Evolutionary conservation across 2,797 vertebrate genomes (phyloP).

Genomic region (Taeniopygia guttata): DNA sequence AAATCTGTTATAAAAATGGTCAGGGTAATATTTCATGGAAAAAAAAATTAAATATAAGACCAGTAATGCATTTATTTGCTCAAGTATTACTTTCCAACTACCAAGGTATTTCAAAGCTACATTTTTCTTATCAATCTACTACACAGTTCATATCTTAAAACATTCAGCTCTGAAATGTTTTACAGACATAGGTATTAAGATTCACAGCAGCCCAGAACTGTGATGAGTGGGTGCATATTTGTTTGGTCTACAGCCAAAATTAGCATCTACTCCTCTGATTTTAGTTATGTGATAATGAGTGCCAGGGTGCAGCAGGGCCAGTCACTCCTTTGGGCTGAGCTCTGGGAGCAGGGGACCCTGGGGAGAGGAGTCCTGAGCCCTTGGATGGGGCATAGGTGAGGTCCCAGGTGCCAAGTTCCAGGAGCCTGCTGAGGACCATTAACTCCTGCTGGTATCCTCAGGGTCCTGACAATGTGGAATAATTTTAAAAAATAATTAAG

Average conservation of each 20-base stretch:
- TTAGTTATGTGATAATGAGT: background rate
- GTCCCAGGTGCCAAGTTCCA: background rate
- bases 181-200: background rate
- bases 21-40: background rate
- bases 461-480: background rate
- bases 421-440: background rate
- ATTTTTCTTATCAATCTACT: background rate
- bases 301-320: background rate
- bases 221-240: background rate
- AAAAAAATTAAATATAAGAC: background rate
- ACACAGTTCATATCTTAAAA: background rate
- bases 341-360: background rate
- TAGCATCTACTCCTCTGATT: background rate
- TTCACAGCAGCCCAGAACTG: background rate
- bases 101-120: background rate
- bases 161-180: background rate
- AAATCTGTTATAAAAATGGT: background rate
- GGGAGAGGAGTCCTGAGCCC: background rate
- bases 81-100: background rate
- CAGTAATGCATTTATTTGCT: background rate
- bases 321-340: background rate
- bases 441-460: background rate
- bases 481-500: fast-evolving
- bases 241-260: background rate
- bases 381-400: too few relatives aligned